Base-by-base conservation (phyloP, 1,140 invertebrate species). In the Scaptomyza graminum region DNA sequence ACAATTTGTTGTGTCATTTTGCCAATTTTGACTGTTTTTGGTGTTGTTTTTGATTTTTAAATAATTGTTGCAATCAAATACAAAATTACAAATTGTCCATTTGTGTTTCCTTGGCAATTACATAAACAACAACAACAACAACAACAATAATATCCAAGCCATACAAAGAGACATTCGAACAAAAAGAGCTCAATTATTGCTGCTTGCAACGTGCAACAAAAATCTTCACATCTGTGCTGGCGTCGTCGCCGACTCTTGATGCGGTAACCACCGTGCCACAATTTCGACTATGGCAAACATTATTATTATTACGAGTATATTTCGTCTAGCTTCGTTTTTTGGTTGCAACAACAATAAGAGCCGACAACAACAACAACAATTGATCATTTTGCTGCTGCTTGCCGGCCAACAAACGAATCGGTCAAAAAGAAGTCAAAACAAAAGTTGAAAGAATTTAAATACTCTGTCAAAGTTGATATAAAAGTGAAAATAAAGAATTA, bases 31-130 rank as follows among this genome's bases (percentile, higher is more conserved):
- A 60, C 37, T 82, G 43, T 47, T 56, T 46, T 60, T 50, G 12
- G 37, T n/a, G 37, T 72, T 71, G 44, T 78, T 79, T 79, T 8
- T 61, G 52, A 69, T 72, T 87, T 87, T 87, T 78, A 69, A 87
- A 87, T 87, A 87, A 88, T 87, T 79, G 83, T 76, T 64, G 83
- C 79, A 87, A 87, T 88, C 83, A 88, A 88, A 82, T 71, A 59
- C 76, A 88, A 87, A 88, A 87, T 87, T 87, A 83, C 79, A 73
- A 87, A 62, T 70, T 87, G 79, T 83, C 68, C 68, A 76, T 70
- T 83, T 87, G 67, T 76, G 62, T 85, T 85, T 77, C 65, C 59
- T 84, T 81, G 46, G 82, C 78, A 87, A 82, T 85, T 87, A 87
- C 74, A 76, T 78, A 84, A 78, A 74, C 57, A 62, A 62, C 62